Conservation (phyloP, 2,888 invertebrate species). For the Tachina lurida region DNA sequence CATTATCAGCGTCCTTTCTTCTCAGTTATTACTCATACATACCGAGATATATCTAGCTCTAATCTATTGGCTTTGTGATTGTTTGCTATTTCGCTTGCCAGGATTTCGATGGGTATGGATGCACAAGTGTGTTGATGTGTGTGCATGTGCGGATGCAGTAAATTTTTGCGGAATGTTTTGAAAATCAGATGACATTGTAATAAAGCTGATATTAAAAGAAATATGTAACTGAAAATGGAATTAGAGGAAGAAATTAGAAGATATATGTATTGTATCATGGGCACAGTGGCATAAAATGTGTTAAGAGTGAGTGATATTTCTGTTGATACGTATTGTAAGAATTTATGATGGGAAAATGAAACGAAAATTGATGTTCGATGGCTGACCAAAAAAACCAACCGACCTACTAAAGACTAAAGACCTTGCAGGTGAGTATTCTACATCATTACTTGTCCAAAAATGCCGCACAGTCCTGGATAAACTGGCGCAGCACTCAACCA, state of each 20-base stretch:
- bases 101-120: conserved; percentile 11
- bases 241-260: conserved; percentile 63
- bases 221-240: conserved; percentile 53
- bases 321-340: not conserved
- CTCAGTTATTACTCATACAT: not conserved
- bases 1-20: conserved; percentile 23
- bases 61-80: conserved; percentile 57
- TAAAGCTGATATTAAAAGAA: conserved; percentile 45
- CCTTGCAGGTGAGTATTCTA: no score
- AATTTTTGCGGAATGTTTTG: conserved; percentile 68
- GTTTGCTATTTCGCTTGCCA: conserved; percentile 47
- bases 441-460: no score
- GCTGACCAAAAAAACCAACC: no score
- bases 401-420: no score
- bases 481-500: no score
- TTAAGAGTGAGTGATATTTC: not conserved
- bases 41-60: conserved; percentile 14
- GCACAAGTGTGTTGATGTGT: conserved; percentile 13
- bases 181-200: conserved; percentile 63
- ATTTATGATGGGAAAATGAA: no score
- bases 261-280: not conserved
- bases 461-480: no score
- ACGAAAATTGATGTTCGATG: no score
- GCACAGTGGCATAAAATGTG: conserved; percentile 56
- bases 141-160: conserved; percentile 52